phyloP scores from a whole-genome alignment of 2,113 vertebrate species.

The Genyomyrus donnyi region DNA sequence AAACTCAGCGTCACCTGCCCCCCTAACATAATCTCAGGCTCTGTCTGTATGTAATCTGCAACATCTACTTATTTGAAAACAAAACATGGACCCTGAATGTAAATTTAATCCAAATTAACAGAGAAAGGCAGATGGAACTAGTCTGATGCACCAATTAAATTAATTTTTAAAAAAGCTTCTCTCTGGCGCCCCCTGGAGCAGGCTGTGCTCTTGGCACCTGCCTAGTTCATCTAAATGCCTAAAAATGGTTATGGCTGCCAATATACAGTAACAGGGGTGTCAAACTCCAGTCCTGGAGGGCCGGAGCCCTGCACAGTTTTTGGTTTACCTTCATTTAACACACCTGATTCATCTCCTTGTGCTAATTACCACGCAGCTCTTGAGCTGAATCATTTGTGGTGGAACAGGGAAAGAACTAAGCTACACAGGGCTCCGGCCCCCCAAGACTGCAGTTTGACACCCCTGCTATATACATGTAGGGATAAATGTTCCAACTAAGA shows the following conservation, averaged over 20 bases:
- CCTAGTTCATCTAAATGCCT: background rate
- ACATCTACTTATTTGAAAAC: background rate
- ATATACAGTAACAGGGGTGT: background rate
- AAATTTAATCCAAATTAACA: background rate
- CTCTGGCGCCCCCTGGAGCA: background rate
- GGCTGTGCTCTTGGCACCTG: background rate
- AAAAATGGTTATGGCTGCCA: background rate
- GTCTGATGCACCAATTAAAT: background rate
- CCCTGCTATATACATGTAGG: background rate
- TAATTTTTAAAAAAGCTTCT: background rate
- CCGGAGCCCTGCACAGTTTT: too few relatives aligned
- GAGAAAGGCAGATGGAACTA: background rate
- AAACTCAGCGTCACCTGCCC: background rate
- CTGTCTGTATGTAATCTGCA: background rate
- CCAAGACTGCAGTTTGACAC: background rate
- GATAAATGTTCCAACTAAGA: background rate
- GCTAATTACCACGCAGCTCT: too few relatives aligned
- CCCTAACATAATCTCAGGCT: background rate
- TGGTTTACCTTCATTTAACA: too few relatives aligned
- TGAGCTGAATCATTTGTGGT: too few relatives aligned
- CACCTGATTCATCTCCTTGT: too few relatives aligned
- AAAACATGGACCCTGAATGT: background rate
- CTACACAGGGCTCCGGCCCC: too few relatives aligned
- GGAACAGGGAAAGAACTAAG: too few relatives aligned
- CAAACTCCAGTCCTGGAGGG: too few relatives aligned